A percentile compares a stretch with the other conserved stretches of the same genome.
Conservation (phyloP, 2,113 vertebrate genomes). For the Sapayoa aenigma region DNA sequence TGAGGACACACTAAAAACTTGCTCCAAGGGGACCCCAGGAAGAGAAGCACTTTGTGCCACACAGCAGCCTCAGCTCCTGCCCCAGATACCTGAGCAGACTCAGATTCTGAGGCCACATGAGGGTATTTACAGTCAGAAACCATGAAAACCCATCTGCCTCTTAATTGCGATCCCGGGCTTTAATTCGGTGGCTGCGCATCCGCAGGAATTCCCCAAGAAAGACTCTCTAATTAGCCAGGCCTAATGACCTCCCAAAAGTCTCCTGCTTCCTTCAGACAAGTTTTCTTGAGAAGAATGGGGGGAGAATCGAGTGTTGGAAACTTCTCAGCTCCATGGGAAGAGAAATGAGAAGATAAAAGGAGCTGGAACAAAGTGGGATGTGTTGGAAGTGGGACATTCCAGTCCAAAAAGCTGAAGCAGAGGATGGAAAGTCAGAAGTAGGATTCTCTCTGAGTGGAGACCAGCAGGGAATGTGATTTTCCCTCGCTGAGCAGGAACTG, state of each 20-base stretch:
- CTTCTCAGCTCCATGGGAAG: not conserved
- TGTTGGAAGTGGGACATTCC: not conserved
- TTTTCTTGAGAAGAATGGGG: not conserved
- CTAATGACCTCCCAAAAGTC: not conserved
- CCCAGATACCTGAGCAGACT: slow-evolving; percentile 1
- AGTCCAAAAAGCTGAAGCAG: not conserved
- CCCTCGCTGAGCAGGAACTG: not conserved
- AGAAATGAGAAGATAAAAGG: not conserved
- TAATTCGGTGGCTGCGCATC: not conserved
- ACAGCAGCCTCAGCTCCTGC: not conserved
- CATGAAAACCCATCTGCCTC: slow-evolving; percentile 39
- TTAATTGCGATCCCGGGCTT: not conserved
- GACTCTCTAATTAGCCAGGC: not conserved
- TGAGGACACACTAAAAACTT: not conserved
- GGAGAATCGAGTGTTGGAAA: not conserved
- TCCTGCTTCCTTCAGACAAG: not conserved
- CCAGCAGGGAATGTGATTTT: not conserved
- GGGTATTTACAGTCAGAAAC: not conserved
- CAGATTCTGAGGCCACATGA: not conserved
- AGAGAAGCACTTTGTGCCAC: not conserved
- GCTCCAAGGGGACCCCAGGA: not conserved
- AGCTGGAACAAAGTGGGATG: not conserved
- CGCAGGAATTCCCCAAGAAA: slow-evolving; percentile 20
- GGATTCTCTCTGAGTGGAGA: not conserved
- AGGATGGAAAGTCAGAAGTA: not conserved